Conservation (phyloP, 2,113 vertebrate genomes). For the Phalacrocorax carbo region DNA sequence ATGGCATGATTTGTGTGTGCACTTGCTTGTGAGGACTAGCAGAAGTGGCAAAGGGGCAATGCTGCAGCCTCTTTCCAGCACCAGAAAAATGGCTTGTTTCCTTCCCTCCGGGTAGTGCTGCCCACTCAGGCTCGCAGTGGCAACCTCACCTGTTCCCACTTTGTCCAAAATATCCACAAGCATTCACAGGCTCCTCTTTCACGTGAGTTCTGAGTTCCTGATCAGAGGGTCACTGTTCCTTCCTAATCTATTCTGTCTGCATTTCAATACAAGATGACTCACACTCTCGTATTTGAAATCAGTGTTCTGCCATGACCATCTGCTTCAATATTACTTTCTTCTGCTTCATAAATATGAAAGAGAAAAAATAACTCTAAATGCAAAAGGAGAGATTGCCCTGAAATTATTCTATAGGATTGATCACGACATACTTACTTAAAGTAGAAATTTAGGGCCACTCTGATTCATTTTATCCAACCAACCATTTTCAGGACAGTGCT, state of each 20-base stretch:
- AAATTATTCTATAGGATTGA: neutral
- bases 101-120: accelerated
- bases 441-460: neutral
- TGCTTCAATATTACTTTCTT: conserved; percentile 1
- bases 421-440: neutral
- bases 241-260: neutral
- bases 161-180: neutral
- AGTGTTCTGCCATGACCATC: neutral
- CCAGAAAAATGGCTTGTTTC: neutral
- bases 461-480: neutral
- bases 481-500: neutral
- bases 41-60: neutral
- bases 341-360: neutral
- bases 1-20: neutral
- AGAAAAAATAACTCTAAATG: neutral
- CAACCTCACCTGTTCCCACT: neutral
- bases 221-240: neutral
- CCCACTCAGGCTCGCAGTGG: accelerated
- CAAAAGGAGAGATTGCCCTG: neutral
- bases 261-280: neutral
- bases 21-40: neutral
- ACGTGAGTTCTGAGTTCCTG: neutral
- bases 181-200: neutral
- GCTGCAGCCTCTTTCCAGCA: neutral
- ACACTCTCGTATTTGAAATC: neutral